Conservation (phyloP, 2,888 invertebrate species). For the Crocallis elinguaria region DNA sequence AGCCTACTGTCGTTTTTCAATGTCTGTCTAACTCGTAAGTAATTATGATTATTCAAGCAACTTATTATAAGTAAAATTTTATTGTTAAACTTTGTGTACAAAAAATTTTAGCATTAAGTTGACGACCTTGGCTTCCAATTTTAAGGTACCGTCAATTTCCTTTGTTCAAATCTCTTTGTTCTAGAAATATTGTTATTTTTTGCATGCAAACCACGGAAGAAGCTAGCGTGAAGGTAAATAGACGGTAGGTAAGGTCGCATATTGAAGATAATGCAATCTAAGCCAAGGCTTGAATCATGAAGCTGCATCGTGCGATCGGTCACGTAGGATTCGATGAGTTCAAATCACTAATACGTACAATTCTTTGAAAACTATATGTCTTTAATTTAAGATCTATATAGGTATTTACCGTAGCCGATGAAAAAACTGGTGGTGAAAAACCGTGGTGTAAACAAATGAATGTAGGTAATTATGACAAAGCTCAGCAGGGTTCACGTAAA, state of each 20-base stretch:
- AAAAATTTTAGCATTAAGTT: neutral
- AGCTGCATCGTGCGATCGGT: slow-evolving; percentile 35
- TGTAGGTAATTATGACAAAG: neutral
- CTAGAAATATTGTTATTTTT: neutral
- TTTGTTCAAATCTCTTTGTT: slow-evolving; percentile 13
- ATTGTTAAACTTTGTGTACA: neutral
- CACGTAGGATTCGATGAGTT: slow-evolving; percentile 33
- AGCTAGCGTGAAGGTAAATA: slow-evolving; percentile 15
- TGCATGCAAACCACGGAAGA: slow-evolving; percentile 6
- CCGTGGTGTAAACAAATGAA: no score
- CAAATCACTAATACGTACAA: neutral
- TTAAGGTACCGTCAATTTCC: neutral
- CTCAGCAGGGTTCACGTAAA: neutral
- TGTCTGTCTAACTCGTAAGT: no score
- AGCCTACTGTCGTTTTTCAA: no score
- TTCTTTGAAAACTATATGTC: neutral
- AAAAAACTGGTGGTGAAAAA: no score
- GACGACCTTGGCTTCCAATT: slow-evolving; percentile 1
- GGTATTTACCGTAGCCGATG: no score
- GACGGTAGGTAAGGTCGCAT: slow-evolving; percentile 5
- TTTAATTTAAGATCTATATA: no score
- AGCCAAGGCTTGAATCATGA: slow-evolving; percentile 44
- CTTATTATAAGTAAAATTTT: no score
- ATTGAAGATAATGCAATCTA: slow-evolving; percentile 13
- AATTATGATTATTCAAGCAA: no score